Evolutionary conservation across 1,140 invertebrate species (phyloP), one percentile per base, ranked within the genome.

Genomic region (Leucophenga varia): DNA sequence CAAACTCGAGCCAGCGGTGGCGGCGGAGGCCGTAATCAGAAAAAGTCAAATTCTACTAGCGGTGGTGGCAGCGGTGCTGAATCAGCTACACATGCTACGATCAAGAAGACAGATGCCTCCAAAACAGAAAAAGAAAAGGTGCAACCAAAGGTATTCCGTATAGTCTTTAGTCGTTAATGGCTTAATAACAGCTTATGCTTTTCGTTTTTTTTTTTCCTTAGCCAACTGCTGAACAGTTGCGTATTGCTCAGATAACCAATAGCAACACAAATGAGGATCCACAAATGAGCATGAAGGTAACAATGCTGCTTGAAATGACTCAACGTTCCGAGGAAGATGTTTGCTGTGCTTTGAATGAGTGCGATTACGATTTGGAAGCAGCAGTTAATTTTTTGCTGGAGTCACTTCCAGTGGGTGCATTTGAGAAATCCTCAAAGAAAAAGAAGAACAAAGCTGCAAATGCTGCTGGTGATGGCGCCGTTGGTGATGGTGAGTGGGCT

Each of bases 361-460:
- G 86, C 57, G 87, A 91, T 70, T 84, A 88, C 61, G 88, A 92
- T 73, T 74, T 88, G 48, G 81, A 85, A 57, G 78, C 82, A 55
- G 91, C 92, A 39, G 83, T 86, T 34, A 84, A 86, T 52, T 85
- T 87, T 79, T 79, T 91, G 19, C 77, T 89, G n/a, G 89, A 91
- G 61, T 83, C 85, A 43, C 71, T 79, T 53, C 78, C 76, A 53
- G 78, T 80, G 70, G 86, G 84, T 81, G 61, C 85, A 86, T 75
- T 91, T 88, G 88, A 85, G 61, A 88, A 84, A 41, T 84, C 82
- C 47, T 84, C 89, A 18, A 93, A 92, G 76, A 93, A 93, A 79
- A 91, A 91, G 79, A 94, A 91, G 79, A 87, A 84, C 67, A 81
- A 84, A 54, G 81, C 84, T 57, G 77, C 81, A 25, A 77, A 78